Percentiles rank a stretch among this genome's conserved stretches.
Evolutionary conservation across 2,113 vertebrate species (phyloP).

Genomic region (Kobus ellipsiprymnus): DNA sequence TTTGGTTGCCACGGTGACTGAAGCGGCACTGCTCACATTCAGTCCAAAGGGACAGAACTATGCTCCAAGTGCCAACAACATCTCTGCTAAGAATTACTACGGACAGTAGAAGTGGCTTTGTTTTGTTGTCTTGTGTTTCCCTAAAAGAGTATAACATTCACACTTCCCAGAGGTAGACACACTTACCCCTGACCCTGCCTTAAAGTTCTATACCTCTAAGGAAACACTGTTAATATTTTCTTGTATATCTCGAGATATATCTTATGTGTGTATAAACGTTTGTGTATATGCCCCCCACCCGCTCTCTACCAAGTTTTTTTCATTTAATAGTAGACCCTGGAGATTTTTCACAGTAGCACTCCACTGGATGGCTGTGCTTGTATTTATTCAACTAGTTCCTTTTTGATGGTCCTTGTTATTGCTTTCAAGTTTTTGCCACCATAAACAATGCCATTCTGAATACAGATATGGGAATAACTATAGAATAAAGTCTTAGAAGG

Average conservation of each 20-base stretch:
- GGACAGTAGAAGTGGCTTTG: neutral
- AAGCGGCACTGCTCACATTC: neutral
- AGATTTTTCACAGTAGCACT: neutral
- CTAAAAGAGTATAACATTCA: neutral
- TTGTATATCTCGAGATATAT: neutral
- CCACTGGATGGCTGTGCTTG: neutral
- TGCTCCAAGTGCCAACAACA: neutral
- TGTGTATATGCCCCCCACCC: neutral
- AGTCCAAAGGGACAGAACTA: neutral
- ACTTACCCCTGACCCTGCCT: neutral
- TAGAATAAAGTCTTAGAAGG: conserved; percentile 15
- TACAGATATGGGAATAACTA: neutral
- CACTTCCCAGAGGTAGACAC: neutral
- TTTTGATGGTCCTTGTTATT: neutral
- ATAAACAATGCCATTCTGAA: neutral
- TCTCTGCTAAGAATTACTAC: neutral
- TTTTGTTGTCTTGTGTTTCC: neutral
- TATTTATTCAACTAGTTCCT: neutral
- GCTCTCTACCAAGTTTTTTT: neutral
- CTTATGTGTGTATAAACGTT: neutral
- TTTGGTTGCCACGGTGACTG: neutral
- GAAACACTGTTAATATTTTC: neutral
- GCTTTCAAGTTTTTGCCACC: neutral
- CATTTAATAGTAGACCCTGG: neutral
- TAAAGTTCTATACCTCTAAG: neutral